Evolutionary conservation across 1,140 invertebrate genomes (phyloP).

Genomic region (Aphaenogaster rudis): DNA sequence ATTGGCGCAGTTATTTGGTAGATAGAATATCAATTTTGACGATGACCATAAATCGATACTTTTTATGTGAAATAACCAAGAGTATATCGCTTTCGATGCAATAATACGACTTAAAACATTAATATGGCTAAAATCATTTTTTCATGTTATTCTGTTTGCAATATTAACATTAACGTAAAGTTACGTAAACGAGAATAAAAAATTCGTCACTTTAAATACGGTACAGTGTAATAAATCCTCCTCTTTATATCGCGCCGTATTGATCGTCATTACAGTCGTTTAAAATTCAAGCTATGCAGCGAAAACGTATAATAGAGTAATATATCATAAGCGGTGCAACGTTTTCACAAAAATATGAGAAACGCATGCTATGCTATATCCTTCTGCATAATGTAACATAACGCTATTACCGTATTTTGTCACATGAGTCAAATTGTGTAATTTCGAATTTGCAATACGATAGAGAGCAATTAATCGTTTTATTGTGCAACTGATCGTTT

Average conservation of each 20-base stretch:
- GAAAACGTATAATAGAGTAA: slow-evolving; percentile 62
- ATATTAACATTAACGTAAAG: slow-evolving; percentile 11
- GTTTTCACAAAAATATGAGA: slow-evolving; percentile 62
- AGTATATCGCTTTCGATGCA: neutral
- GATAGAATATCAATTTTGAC: neutral
- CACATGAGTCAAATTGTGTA: slow-evolving; percentile 17
- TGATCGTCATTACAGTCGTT: slow-evolving; percentile 50
- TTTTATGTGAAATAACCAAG: slow-evolving; percentile 1
- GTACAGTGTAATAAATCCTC: slow-evolving; percentile 41
- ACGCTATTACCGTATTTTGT: slow-evolving; percentile 38
- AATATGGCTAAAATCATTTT: neutral
- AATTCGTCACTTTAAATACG: slow-evolving; percentile 38
- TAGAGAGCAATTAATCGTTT: slow-evolving; percentile 41
- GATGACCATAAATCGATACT: neutral
- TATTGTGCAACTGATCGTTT: slow-evolving; percentile 16
- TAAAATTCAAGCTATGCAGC: slow-evolving; percentile 63
- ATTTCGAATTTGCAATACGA: slow-evolving; percentile 51
- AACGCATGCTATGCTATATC: slow-evolving; percentile 36
- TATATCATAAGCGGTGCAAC: slow-evolving; percentile 57
- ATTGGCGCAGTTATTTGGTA: neutral
- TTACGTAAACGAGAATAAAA: slow-evolving; percentile 36
- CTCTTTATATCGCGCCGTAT: slow-evolving; percentile 45
- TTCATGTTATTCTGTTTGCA: neutral
- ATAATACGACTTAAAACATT: neutral
- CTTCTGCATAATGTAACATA: slow-evolving; percentile 39